Percentiles rank a stretch among this genome's conserved stretches.
Evolutionary conservation across 2,113 vertebrate genomes (phyloP).

Genomic region (Oryzias melastigma): DNA sequence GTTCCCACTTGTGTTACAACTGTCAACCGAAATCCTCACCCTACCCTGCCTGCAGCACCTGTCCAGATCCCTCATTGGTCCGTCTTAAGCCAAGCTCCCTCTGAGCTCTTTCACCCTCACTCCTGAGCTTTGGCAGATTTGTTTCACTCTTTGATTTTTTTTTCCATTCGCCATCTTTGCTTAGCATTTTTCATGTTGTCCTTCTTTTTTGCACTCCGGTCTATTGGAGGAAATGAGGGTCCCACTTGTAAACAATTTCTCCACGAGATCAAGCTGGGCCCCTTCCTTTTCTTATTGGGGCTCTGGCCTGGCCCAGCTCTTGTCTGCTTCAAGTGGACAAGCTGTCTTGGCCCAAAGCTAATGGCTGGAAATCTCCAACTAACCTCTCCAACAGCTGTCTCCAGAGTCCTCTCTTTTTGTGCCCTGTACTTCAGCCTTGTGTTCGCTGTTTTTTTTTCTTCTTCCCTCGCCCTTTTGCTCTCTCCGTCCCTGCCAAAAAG

Average conservation of each 20-base stretch:
- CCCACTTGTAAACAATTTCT: slow-evolving; percentile 81
- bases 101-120: slow-evolving; percentile 60
- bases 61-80: slow-evolving; percentile 51
- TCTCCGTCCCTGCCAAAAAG: slow-evolving; percentile 52
- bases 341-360: slow-evolving; percentile 78
- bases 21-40: slow-evolving; percentile 28
- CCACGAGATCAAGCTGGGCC: slow-evolving; percentile 75
- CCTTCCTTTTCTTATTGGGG: slow-evolving; percentile 68
- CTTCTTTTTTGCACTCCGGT: slow-evolving; percentile 47
- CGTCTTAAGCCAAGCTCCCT: slow-evolving; percentile 58
- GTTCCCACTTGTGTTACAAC: slow-evolving; percentile 65
- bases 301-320: slow-evolving; percentile 65
- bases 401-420: slow-evolving; percentile 61
- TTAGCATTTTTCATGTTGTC: slow-evolving; percentile 35
- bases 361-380: slow-evolving; percentile 83
- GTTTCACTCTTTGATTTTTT: slow-evolving; percentile 71
- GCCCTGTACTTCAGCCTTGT: slow-evolving; percentile 60
- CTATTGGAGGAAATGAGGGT: slow-evolving; percentile 66
- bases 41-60: slow-evolving; percentile 34
- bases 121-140: slow-evolving; percentile 66
- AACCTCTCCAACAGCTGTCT: slow-evolving; percentile 82
- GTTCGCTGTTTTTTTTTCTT: slow-evolving; percentile 44
- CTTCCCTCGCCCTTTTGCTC: slow-evolving; percentile 42
- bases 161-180: slow-evolving; percentile 59
- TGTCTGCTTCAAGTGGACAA: slow-evolving; percentile 77